Conservation (phyloP, 1,140 invertebrate genomes). For the Drosophila orena region DNA sequence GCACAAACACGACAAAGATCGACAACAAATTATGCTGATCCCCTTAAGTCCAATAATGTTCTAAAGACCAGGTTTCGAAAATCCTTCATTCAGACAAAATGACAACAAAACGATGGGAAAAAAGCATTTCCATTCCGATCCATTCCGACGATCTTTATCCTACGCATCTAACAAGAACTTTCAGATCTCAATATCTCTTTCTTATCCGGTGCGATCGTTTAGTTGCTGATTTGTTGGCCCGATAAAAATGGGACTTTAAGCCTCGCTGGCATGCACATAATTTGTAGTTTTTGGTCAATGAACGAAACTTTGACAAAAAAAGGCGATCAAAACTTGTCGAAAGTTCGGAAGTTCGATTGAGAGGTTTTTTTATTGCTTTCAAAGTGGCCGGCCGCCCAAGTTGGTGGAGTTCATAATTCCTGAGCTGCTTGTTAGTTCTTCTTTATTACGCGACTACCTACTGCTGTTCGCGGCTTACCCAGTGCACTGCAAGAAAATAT, state of each 20-base stretch:
- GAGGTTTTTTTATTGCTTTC: constrained; percentile 25
- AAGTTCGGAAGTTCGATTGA: constrained; percentile 51
- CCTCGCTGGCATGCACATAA: constrained; percentile 67
- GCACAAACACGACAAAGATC: constrained; percentile 1
- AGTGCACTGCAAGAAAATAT: neutral
- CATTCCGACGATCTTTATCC: constrained; percentile 16
- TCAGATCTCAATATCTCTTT: constrained; percentile 1
- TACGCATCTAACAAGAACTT: constrained; percentile 19
- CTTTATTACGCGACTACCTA: constrained; percentile 28
- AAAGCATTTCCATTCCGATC: constrained; percentile 5
- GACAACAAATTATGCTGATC: constrained; percentile 44
- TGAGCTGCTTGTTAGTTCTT: constrained; percentile 40
- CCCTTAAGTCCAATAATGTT: constrained; percentile 38
- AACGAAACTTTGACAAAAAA: constrained; percentile 18
- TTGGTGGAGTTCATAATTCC: constrained; percentile 42
- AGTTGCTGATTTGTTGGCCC: constrained; percentile 44
- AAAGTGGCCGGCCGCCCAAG: constrained; percentile 33
- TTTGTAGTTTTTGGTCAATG: constrained; percentile 47
- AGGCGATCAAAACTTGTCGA: constrained; percentile 41
- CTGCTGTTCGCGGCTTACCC: constrained; percentile 19
- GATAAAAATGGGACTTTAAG: constrained; percentile 52
- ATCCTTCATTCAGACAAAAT: constrained; percentile 21
- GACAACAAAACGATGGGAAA: constrained; percentile 31
- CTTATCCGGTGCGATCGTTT: constrained; percentile 35
- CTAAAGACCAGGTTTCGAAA: constrained; percentile 8